A percentile compares a stretch with the other conserved stretches of the same genome.
phyloP scores from a whole-genome alignment of 2,888 invertebrate genomes.

The Emmelina monodactyla region DNA sequence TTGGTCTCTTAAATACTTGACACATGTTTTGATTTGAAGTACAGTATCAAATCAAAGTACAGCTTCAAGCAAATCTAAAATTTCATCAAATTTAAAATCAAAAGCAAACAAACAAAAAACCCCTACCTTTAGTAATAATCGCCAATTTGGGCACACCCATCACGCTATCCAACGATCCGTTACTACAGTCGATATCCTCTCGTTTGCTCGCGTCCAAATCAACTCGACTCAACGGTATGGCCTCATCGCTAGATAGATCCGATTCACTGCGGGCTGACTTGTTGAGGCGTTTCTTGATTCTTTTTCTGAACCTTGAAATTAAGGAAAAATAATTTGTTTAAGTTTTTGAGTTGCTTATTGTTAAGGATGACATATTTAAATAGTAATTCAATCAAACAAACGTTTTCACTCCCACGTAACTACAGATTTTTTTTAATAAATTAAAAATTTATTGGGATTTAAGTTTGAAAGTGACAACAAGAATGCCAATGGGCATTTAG shows the following conservation, averaged over 20 bases:
- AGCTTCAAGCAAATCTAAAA: too few relatives aligned
- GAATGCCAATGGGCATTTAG: too few relatives aligned
- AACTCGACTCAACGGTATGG: slow-evolving; percentile 34
- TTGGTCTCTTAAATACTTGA: too few relatives aligned
- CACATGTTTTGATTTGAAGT: too few relatives aligned
- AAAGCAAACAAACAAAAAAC: background rate
- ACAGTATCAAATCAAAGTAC: too few relatives aligned
- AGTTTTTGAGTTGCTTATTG: background rate
- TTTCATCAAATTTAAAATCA: too few relatives aligned
- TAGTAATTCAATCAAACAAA: too few relatives aligned
- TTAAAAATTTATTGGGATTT: too few relatives aligned
- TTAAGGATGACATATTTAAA: background rate
- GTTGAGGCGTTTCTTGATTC: slow-evolving; percentile 45
- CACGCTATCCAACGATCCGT: slow-evolving; percentile 24
- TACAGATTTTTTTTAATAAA: too few relatives aligned
- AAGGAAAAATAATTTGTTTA: background rate
- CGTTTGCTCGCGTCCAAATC: slow-evolving; percentile 24
- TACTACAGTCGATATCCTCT: slow-evolving; percentile 9
- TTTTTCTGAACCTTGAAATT: slow-evolving; percentile 38
- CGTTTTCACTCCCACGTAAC: too few relatives aligned
- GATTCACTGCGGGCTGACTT: slow-evolving; percentile 29
- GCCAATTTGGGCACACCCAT: slow-evolving; percentile 43
- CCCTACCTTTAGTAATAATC: slow-evolving; percentile 37
- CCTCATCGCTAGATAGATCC: slow-evolving; percentile 52
- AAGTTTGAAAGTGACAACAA: too few relatives aligned